Percentiles rank a stretch among this genome's conserved stretches.
phyloP scores from a whole-genome alignment of 2,888 invertebrate species.

The Melinaea marsaeus region DNA sequence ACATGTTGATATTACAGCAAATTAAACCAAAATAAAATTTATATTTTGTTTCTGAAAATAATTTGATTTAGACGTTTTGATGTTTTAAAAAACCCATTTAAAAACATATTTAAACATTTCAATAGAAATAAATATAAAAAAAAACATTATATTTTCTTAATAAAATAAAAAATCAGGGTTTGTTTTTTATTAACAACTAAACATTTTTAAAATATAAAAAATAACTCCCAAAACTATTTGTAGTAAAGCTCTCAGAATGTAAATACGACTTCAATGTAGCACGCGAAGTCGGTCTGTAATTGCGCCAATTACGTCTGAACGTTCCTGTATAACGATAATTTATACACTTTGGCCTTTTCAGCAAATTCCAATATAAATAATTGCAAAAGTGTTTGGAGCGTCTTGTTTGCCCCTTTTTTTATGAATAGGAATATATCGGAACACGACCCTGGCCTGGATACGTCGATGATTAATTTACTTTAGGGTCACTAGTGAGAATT shows the following conservation, averaged over 20 bases:
- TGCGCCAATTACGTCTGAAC: slow-evolving; percentile 20
- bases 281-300: slow-evolving; percentile 26
- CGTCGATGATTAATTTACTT: background rate
- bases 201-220: background rate
- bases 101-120: no score
- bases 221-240: background rate
- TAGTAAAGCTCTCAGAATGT: background rate
- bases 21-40: no score
- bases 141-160: no score
- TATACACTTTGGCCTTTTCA: slow-evolving; percentile 5
- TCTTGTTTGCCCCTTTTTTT: background rate
- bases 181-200: background rate
- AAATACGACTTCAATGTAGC: slow-evolving; percentile 8
- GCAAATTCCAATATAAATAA: slow-evolving; percentile 2
- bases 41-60: no score
- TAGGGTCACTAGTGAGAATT: no score
- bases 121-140: no score
- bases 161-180: no score
- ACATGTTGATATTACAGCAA: no score
- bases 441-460: background rate
- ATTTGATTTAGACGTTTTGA: no score
- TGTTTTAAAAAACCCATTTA: no score
- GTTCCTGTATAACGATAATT: slow-evolving; percentile 6
- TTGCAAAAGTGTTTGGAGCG: slow-evolving; percentile 4
- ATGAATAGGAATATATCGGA: background rate